Evolutionary conservation across 2,113 vertebrate genomes (phyloP), one percentile per base, ranked within the genome.

Genomic region (Anas platyrhynchos): DNA sequence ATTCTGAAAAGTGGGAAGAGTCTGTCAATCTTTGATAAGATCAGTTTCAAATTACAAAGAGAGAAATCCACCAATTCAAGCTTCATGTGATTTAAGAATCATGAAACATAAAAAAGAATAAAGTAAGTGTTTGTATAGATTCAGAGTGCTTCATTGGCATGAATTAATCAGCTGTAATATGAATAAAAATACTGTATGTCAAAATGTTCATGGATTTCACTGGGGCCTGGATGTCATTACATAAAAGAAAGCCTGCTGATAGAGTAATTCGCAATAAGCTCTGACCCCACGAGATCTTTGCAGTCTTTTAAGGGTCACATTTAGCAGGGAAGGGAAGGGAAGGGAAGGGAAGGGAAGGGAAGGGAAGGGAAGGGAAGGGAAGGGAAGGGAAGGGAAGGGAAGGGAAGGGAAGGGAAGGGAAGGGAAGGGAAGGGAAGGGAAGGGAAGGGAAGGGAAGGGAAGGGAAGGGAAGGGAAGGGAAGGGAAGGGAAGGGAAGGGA

Each of bases 81-180:
- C 59, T 72, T 91, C 84, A 38, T 69, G 31, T 55, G 75, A 92
- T 13, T 90, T 87, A 73, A 92, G 65, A 91, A 82, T 5, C 3
- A 17, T 50, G 92, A 95, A 84, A 43, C 13, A 48, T 62, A 41
- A 66, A 91, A 84, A 65, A 61, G 56, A 84, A 62, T 27, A 67
- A 88, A 88, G 74, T 41, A 88, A 88, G 71, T 38, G 46, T 59
- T 86, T 75, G 14, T 87, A 17, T 50, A 17, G 14, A 69, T 93
- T 85, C 71, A 54, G 76, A 80, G 44, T 38, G 55, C 63, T 93
- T 93, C 63, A 80, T 18, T 46, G 55, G 63, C 55, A 80, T 66
- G 62, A 94, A 77, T 92, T 90, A 88, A 83, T 89, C 65, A 79
- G 31, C 38, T 76, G 43, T 54, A 86, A 72, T 54, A 75, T 22